Base-by-base conservation (phyloP, 2,888 invertebrate genomes). In the Athripsodes cinereus region DNA sequence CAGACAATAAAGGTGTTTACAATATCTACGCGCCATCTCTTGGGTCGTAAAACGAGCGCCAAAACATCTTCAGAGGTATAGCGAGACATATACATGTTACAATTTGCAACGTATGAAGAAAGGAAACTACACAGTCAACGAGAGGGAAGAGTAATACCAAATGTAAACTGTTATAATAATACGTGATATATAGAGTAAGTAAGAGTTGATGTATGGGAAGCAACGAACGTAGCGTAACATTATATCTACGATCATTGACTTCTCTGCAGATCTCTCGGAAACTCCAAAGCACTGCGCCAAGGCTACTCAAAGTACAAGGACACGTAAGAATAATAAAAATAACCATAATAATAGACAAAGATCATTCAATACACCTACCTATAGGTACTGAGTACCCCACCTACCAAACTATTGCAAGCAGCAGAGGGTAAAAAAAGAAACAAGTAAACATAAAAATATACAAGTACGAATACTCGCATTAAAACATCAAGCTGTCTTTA, bases 161-260 rank as follows among this genome's bases (percentile, higher is more conserved):
- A 6, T 6, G 26, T 3, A 6, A 26, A 6, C 5, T 26, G 26
- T 3, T 26, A 18, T 13, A 44, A 53, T 53, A 21, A 19, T 22
- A 48, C 31, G n/a, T n/a, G n/a, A n/a, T n/a, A n/a, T n/a, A n/a
- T n/a, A n/a, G n/a, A n/a, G n/a, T n/a, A n/a, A n/a, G n/a, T n/a
- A n/a, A n/a, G n/a, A n/a, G n/a, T n/a, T n/a, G n/a, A n/a, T n/a
- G n/a, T 35, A 31, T 49, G n/a, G 18, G 55, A 50, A 50, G 55
- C 55, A 55, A 48, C 48, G 55, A 55, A 55, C 55, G 55, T 22
- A 55, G 40, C 55, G 49, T 47, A 48, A 50, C 50, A 50, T 49
- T 55, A 40, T 40, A 47, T 34, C 49, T 47, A 31, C 35, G 55
- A 55, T n/a, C 55, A 34, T 55, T 55, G 49, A 50, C 49, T 50